Base-by-base conservation (phyloP, 2,888 invertebrate species). In the Eubasilissa splendida region DNA sequence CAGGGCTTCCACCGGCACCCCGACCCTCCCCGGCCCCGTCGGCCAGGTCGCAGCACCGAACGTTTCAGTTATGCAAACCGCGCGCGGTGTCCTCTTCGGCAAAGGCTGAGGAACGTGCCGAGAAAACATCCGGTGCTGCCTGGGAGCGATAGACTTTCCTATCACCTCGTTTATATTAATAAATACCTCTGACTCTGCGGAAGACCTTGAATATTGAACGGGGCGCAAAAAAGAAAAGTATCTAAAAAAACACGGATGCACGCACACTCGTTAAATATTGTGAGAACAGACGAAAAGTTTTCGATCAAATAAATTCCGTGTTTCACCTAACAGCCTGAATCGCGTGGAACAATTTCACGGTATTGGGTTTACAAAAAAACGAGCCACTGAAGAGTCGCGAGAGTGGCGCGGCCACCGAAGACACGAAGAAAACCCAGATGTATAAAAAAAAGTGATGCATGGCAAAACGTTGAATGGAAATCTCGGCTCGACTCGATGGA, bases 51-150 rank as follows among this genome's bases (percentile, higher is more conserved):
- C 73, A 59, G 71, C 63, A n/a, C 63, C 42, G n/a, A 53, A 53
- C 9, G 22, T 52, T 42, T 77, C 74, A 65, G 31, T 71, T 76
- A 81, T 81, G 81, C 81, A 63, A 68, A 76, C 52, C 79, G 56
- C 81, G 81, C 56, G 68, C 56, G 14, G 52, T 42, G 65, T 14
- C 14, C 58, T 56, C 75, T 79, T 74, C 79, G 56, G 68, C 50
- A 66, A 65, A 74, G 68, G 79, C 75, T 50, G 42, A n/a, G 42
- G 66, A 59, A 79, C 79, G 79, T 63, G 66, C 56, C 58, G 14
- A 66, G 42, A 59, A 68, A 54, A 59, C 63, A 73, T 78, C 73
- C 77, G 77, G 77, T 42, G 56, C n/a, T 12, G 42, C 68, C 10
- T 5, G 50, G 52, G 60, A 65, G 8, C 60, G 9, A 54, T 10